A percentile compares a stretch with the other conserved stretches of the same genome.
These are phyloP conservation scores for Meta bourneti DNA, from an alignment of 2,888 invertebrate genomes.

Conservation along the genomic window DNA sequence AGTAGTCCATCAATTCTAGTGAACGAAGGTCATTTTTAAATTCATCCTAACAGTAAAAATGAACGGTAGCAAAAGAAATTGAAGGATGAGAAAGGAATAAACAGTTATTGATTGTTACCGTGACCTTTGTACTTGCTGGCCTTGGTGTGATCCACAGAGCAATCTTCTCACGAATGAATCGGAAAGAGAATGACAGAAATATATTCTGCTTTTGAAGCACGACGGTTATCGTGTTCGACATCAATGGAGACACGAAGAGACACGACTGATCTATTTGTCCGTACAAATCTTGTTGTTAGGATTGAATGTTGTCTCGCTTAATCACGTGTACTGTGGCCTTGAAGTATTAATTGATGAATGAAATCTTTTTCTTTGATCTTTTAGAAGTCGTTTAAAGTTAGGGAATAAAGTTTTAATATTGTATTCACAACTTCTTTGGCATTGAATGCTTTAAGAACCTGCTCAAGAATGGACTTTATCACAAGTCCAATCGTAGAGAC, in stretches of 20 bases:
- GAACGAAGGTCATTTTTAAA: conserved; percentile 12
- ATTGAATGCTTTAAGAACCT: too few relatives aligned
- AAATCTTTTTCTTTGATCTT: too few relatives aligned
- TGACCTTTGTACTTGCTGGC: conserved; percentile 34
- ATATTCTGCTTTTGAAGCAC: conserved; percentile 15
- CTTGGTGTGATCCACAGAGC: conserved; percentile 23
- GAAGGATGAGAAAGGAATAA: conserved; percentile 22
- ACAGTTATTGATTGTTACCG: conserved; percentile 36
- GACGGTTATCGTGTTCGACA: conserved; percentile 29
- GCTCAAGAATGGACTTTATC: too few relatives aligned
- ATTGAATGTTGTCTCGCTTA: neutral
- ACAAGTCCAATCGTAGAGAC: too few relatives aligned
- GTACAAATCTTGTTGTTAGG: neutral
- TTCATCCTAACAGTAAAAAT: conserved; percentile 24
- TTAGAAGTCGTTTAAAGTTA: too few relatives aligned
- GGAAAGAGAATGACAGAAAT: conserved; percentile 23
- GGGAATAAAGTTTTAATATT: too few relatives aligned
- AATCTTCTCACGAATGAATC: conserved; percentile 21
- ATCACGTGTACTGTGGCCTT: neutral
- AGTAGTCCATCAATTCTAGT: conserved; percentile 1
- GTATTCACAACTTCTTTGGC: too few relatives aligned
- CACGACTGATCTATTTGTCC: conserved; percentile 34
- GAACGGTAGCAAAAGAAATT: conserved; percentile 26
- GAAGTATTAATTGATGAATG: neutral
- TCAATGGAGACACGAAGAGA: neutral